These are phyloP conservation scores for Lycaena phlaeas DNA, from an alignment of 2,888 invertebrate genomes.

Conservation along the genomic window DNA sequence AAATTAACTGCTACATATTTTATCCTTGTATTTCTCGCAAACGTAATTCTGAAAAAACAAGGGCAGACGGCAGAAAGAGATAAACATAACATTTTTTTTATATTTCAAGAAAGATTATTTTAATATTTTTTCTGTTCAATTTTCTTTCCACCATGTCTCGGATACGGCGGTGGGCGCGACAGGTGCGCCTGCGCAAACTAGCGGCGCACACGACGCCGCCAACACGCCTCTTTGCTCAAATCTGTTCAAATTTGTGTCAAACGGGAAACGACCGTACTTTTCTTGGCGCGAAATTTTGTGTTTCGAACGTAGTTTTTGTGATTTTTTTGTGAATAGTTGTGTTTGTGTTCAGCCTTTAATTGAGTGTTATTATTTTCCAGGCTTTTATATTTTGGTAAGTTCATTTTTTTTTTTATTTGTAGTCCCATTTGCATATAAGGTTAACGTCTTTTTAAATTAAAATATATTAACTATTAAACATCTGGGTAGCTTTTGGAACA, in stretches of 20 bases:
- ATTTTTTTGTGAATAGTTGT: background rate
- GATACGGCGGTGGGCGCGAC: constrained; percentile 23
- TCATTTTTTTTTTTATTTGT: background rate
- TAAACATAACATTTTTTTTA: too few species aligned
- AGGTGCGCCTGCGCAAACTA: constrained; percentile 52
- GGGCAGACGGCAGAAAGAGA: too few species aligned
- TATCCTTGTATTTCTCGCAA: too few species aligned
- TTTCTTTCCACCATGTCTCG: too few species aligned
- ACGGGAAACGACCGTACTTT: background rate
- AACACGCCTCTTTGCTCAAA: constrained; percentile 35
- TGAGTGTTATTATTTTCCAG: background rate
- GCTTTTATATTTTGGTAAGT: background rate
- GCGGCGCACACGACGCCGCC: constrained; percentile 43
- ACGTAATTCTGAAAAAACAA: too few species aligned
- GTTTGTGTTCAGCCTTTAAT: background rate
- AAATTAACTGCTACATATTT: too few species aligned
- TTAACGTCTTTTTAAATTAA: too few species aligned
- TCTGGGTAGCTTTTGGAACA: too few species aligned
- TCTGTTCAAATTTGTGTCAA: background rate
- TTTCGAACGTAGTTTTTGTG: background rate
- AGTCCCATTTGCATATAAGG: too few species aligned
- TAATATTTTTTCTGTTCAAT: too few species aligned
- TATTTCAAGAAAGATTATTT: too few species aligned
- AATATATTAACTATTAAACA: too few species aligned
- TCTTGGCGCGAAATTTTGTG: background rate